Evolutionary conservation across 2,888 invertebrate species (phyloP).

Genomic region (Dynastes tityus): DNA sequence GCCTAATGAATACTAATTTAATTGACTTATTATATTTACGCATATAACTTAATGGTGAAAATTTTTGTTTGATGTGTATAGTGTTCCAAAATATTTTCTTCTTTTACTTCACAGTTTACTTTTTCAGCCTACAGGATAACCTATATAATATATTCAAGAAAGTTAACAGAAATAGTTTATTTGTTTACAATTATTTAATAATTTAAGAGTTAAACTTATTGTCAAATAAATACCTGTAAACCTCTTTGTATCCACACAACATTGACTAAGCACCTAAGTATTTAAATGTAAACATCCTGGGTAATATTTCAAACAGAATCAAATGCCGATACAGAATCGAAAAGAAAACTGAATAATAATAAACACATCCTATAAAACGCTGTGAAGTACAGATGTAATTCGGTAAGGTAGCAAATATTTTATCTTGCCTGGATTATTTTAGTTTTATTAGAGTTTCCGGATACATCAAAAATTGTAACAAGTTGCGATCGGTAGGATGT

Average conservation of each 20-base stretch:
- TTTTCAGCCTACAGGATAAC: no score
- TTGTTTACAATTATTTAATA: no score
- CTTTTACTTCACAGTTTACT: no score
- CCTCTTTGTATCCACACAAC: not conserved
- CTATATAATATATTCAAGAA: no score
- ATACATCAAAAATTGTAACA: not conserved
- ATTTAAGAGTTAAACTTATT: not conserved
- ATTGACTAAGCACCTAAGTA: not conserved
- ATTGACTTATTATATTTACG: no score
- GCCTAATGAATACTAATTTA: no score
- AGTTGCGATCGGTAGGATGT: no score
- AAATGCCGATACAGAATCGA: not conserved
- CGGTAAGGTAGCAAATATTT: slow-evolving; percentile 2
- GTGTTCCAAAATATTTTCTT: no score
- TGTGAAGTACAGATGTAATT: not conserved
- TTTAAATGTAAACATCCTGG: slow-evolving; percentile 23
- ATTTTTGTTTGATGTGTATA: no score
- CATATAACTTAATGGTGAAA: no score
- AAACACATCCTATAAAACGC: not conserved
- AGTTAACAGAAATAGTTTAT: no score
- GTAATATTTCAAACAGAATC: slow-evolving; percentile 31
- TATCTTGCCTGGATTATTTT: not conserved
- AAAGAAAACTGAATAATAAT: not conserved
- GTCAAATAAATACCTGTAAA: not conserved
- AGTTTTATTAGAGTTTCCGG: slow-evolving; percentile 9